phyloP scores from a whole-genome alignment of 1,140 invertebrate species.

The Bombus confusus region DNA sequence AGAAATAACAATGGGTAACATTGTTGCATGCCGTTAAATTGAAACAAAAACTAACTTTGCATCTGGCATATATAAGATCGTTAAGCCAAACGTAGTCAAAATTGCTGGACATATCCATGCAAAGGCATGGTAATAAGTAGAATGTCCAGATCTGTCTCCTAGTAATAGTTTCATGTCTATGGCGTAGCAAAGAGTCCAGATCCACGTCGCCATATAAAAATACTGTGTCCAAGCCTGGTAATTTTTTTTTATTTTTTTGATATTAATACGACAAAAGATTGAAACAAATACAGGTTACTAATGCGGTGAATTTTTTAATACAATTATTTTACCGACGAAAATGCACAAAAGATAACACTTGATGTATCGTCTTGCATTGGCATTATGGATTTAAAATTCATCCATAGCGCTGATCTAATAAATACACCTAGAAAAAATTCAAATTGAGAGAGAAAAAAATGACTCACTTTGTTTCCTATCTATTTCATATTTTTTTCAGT shows the following conservation, averaged over 20 bases:
- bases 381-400: conserved; percentile 86
- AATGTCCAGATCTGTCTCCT: conserved; percentile 84
- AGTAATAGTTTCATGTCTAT: conserved; percentile 89
- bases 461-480: not conserved
- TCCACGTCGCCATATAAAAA: conserved; percentile 92
- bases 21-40: not conserved
- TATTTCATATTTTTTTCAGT: no score
- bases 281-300: not conserved
- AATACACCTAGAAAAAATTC: conserved; percentile 85
- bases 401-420: conserved; percentile 87
- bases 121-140: conserved; percentile 85
- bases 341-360: conserved; percentile 87
- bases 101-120: conserved; percentile 88
- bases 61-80: conserved; percentile 89
- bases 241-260: not conserved
- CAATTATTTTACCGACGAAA: conserved; percentile 86
- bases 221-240: conserved; percentile 91
- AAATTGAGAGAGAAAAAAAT: not conserved
- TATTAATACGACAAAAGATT: not conserved
- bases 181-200: conserved; percentile 93
- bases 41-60: conserved; percentile 85
- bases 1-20: not conserved
- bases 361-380: conserved; percentile 85
- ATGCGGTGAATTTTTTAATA: not conserved
- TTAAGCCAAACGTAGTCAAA: conserved; percentile 86